Evolutionary conservation across 2,113 vertebrate genomes (phyloP), one percentile per base, ranked within the genome.

Genomic region (Speoplatyrhinus poulsoni): DNA sequence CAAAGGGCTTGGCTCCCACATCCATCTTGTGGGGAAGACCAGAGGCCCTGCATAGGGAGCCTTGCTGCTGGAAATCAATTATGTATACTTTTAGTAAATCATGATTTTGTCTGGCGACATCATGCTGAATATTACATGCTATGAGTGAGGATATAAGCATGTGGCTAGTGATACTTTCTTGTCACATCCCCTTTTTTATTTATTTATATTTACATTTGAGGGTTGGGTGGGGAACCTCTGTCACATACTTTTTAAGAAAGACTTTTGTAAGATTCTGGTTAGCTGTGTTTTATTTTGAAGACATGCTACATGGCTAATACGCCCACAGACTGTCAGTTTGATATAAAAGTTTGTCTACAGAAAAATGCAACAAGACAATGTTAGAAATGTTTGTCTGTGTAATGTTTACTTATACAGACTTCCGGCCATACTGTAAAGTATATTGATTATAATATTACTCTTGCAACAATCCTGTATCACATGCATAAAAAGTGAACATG

Each of bases 11-110:
- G 5, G 36, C 85, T 87, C 80, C 78, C 83, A 87, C 87, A 92
- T 92, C 80, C 78, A 83, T 93, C 90, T 91, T 90, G 72, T 72
- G 62, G 70, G 78, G 77, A 80, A 73, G 72, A 88, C 83, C 76
- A 69, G 77, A 70, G 75, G 80, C 85, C 72, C 84, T 62, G 83
- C 84, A 81, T 69, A 4, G 75, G 69, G 84, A 83, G 70, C 65
- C 79, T 81, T 72, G 70, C 69, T 81, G 88, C 87, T 84, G 81
- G 68, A 87, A 83, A 88, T 92, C 81, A 92, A 89, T 90, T 84
- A 92, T 92, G 87, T 82, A 90, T 88, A 77, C 67, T 77, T 89
- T 87, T 84, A 76, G 81, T 79, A 88, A 85, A 88, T 88, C 86
- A 80, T 86, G 73, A 85, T 82, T 83, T 89, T 86, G 83, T 89